Evolutionary conservation across 30 jellyfish, hydroid and myxozoan genomes (phyloP), one percentile per base, ranked within the genome.

Genomic region (Aurelia coerulea): DNA sequence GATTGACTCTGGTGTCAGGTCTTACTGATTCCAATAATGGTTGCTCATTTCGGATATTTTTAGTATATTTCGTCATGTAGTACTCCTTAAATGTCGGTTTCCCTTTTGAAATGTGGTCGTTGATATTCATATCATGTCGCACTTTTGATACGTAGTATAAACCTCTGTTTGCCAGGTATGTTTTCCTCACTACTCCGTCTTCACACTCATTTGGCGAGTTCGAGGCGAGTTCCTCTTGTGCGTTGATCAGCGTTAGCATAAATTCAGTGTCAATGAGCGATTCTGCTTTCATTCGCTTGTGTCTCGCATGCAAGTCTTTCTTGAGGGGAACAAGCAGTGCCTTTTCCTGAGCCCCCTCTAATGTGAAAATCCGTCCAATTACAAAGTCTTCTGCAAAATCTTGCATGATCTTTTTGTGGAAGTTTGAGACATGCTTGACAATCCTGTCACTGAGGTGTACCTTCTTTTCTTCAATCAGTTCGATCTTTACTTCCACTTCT

Each of bases 41-140:
- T 42, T 77, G 83, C 58, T 81, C 73, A 10, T 79, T 17, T 12
- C 64, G 52, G 23, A 92, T 77, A n/a, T 60, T 14, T 34, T 23
- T 58, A 9, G 73, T 84, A 65, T 92, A 92, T 50, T 73, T 80
- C 19, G 51, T 50, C 35, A 31, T 67, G 94, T 92, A 92, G 74
- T 92, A 87, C 9, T 86, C 94, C 16, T 39, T 66, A 70, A 80
- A 92, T n/a, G 98, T 79, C 66, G 59, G 80, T 68, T 68, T 68
- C 41, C 74, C 88, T 17, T 19, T 72, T 56, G 74, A 86, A 37
- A 83, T 83, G 18, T 11, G 14, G 71, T 83, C 86, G 12, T 73
- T 69, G 4, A 83, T 34, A 0, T 19, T 31, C 37, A 52, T 53
- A 67, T 70, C 92, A 35, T 56, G 17, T 35, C 81, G 46, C 23